Conservation (phyloP, 1,140 invertebrate genomes). For the Eciton burchellii region DNA sequence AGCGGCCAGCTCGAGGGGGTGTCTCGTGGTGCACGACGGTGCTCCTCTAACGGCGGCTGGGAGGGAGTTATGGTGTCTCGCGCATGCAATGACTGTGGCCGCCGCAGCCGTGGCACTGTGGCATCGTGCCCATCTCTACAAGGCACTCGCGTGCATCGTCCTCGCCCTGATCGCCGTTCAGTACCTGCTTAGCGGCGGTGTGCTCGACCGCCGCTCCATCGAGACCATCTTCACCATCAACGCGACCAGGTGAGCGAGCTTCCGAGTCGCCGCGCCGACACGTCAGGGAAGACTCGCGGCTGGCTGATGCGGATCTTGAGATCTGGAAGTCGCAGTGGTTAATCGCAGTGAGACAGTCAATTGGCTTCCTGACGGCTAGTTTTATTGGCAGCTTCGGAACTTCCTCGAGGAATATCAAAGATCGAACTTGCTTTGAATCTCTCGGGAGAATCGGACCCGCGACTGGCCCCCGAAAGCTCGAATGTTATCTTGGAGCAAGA, state of each 20-base stretch:
- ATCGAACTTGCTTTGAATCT: no score
- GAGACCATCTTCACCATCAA: constrained; percentile 85
- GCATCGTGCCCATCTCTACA: constrained; percentile 85
- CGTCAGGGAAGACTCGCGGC: no score
- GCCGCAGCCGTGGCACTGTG: constrained; percentile 83
- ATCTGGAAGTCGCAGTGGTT: no score
- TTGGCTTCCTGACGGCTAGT: no score
- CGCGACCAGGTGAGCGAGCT: constrained; percentile 79
- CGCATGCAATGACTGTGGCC: constrained; percentile 83
- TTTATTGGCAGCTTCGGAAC: no score
- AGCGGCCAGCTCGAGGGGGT: constrained; percentile 43
- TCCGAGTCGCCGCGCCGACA: no score
- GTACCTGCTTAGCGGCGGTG: constrained; percentile 83
- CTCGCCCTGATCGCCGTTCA: constrained; percentile 84
- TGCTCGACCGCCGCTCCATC: constrained; percentile 83
- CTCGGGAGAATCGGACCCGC: no score
- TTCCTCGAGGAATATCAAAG: no score
- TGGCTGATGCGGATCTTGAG: no score
- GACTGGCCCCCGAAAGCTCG: no score
- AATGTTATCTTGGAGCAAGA: no score
- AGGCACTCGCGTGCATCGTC: constrained; percentile 82
- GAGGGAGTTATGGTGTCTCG: constrained; percentile 84
- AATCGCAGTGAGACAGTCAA: no score
- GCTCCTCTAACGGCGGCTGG: constrained; percentile 77
- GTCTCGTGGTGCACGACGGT: constrained; percentile 69